These are phyloP conservation scores for Theonella swinhoei DNA, from an alignment of 37 sponge, comb jelly and placozoan species.

Conservation along the genomic window DNA sequence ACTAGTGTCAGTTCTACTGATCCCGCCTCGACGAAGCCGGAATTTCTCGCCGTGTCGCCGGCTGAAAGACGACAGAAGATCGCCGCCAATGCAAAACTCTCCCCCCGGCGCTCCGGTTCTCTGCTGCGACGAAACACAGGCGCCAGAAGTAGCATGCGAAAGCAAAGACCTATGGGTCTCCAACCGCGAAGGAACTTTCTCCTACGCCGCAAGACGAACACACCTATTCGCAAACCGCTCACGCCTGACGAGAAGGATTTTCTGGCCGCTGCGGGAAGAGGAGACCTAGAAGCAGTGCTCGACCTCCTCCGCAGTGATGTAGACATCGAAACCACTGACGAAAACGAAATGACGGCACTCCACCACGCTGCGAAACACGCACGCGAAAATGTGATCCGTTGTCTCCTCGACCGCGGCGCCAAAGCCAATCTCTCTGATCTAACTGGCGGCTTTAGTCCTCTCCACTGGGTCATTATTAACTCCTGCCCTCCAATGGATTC, in stretches of 20 bases:
- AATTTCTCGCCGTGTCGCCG: not conserved
- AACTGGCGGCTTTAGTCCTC: conserved; percentile 66
- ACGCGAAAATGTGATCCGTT: conserved; percentile 44
- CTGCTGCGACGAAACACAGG: not conserved
- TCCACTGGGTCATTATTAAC: conserved; percentile 74
- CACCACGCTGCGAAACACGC: conserved; percentile 76
- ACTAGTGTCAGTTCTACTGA: not conserved
- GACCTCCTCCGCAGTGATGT: conserved; percentile 32
- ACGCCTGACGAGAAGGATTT: conserved; percentile 23
- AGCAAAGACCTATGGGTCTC: not conserved
- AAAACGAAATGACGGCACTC: conserved; percentile 61
- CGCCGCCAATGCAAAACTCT: not conserved
- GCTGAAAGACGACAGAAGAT: not conserved
- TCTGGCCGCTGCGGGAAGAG: conserved; percentile 42
- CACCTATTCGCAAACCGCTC: not conserved
- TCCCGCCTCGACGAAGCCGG: not conserved
- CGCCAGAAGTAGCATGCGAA: not conserved
- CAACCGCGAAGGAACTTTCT: not conserved
- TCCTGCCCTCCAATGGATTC: conserved; percentile 23
- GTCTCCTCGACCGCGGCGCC: conserved; percentile 51
- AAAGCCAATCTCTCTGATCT: conserved; percentile 46
- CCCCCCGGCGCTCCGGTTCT: not conserved
- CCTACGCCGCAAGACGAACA: not conserved
- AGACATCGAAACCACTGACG: conserved; percentile 49
- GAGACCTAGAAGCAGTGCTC: conserved; percentile 44